phyloP scores from a whole-genome alignment of 2,113 vertebrate species.

The Gila orcuttii region DNA sequence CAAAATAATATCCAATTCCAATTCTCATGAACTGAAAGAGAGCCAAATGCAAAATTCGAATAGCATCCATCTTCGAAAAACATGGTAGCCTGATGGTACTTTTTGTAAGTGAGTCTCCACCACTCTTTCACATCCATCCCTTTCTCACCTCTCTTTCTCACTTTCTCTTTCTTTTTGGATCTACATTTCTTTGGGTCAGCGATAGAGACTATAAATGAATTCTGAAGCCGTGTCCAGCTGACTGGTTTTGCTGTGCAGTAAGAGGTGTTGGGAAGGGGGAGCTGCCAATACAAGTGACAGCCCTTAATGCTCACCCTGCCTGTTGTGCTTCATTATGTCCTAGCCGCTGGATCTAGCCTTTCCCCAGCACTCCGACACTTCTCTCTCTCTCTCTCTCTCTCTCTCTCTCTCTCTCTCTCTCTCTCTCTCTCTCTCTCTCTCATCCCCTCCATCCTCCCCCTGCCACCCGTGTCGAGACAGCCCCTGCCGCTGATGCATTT shows the following conservation, averaged over 20 bases:
- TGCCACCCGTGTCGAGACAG: slow-evolving; percentile 42
- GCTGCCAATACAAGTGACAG: slow-evolving; percentile 54
- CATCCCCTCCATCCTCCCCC: slow-evolving; percentile 15
- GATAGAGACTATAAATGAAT: slow-evolving; percentile 53
- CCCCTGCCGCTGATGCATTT: slow-evolving; percentile 52
- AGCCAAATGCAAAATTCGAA: background rate
- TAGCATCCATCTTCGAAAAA: background rate
- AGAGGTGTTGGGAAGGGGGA: slow-evolving; percentile 20
- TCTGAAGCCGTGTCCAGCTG: slow-evolving; percentile 49
- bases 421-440: background rate
- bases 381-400: too few relatives aligned
- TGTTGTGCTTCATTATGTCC: slow-evolving; percentile 58
- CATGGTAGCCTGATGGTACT: background rate
- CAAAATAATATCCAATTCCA: background rate
- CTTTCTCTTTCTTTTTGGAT: slow-evolving; percentile 32
- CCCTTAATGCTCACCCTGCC: slow-evolving; percentile 52
- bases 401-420: too few relatives aligned
- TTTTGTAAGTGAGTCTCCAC: background rate
- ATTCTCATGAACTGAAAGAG: background rate
- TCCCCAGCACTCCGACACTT: background rate
- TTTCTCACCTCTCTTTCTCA: slow-evolving; percentile 14
- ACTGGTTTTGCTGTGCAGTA: slow-evolving; percentile 48
- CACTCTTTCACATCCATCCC: slow-evolving; percentile 1
- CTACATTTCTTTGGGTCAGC: slow-evolving; percentile 55
- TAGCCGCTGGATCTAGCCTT: slow-evolving; percentile 45